Base-by-base conservation (phyloP, 2,113 vertebrate species). In the Tringa solitaria region DNA sequence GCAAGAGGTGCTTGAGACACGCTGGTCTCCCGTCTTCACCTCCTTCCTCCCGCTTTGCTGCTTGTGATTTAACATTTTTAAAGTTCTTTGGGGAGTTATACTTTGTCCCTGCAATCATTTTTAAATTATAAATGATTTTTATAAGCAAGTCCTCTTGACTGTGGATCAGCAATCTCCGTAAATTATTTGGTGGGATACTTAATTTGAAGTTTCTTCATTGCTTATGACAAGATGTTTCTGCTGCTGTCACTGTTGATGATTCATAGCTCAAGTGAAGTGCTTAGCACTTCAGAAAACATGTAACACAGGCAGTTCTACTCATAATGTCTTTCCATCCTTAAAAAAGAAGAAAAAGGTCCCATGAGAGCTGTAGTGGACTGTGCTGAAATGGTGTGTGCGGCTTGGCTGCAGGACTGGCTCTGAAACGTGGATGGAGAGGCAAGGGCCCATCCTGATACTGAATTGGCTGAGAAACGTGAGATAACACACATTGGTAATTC, bases 171-270 rank as follows among this genome's bases (percentile, higher is more conserved):
- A 92, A 73, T 91, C 86, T 93, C 83, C 2, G 43, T 74, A 89
- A 87, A 89, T 91, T 79, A 87, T 94, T 96, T 96, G 93, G 81
- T 92, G 53, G 90, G 95, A 83, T 94, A 89, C 84, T 96, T 91
- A 95, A 94, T 95, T 83, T 95, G 93, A 93, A 93, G 78, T 89
- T 95, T 95, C 89, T 96, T 93, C 81, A 87, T 95, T 95, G 94
- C 91, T 94, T 89, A 70, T 95, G 93, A 96, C 91, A 96, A 87
- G 96, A 87, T 96, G 81, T 95, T 96, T 96, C 96, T 97, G 87
- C 75, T 94, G 30, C 94, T 96, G 95, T 94, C 92, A 54, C 37
- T 94, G 89, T 57, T 94, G 91, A 96, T 95, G 94, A 94, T 89
- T 97, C 95, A 95, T 95, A 89, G 65, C 81, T 95, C 89, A 63